Conservation (phyloP, 2,888 invertebrate genomes). For the Leucophenga montana region DNA sequence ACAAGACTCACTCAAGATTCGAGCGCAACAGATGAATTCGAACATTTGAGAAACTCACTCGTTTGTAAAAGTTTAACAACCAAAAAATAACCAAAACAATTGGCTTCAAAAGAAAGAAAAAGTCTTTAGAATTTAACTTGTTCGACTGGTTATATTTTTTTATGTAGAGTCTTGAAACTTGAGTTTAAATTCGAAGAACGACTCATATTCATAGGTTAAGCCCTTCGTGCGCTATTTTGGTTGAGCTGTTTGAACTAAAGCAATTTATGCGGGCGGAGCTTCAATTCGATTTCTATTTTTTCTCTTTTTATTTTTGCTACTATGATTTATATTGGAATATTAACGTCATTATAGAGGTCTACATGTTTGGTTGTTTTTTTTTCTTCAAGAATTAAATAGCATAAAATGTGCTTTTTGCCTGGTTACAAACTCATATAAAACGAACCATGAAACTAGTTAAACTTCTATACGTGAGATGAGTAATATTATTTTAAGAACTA, state of each 20-base stretch:
- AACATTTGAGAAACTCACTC: conserved; percentile 24
- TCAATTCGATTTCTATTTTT: conserved; percentile 28
- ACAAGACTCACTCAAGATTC: not conserved
- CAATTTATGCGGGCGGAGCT: conserved; percentile 54
- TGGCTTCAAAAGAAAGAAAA: conserved; percentile 62
- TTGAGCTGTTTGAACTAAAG: too few species aligned
- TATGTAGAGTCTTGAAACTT: conserved; percentile 17
- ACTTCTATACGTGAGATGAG: too few species aligned
- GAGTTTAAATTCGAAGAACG: too few species aligned
- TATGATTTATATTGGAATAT: conserved; percentile 61
- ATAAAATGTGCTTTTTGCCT: conserved; percentile 7
- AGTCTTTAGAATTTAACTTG: conserved; percentile 65
- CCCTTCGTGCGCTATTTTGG: too few species aligned
- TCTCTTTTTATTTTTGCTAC: conserved; percentile 54
- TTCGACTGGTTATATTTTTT: conserved; percentile 58
- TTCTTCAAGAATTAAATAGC: too few species aligned
- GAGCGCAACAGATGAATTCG: conserved; percentile 5
- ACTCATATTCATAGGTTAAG: too few species aligned
- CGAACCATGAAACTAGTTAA: conserved; percentile 48
- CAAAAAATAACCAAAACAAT: conserved; percentile 39
- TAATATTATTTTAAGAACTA: too few species aligned
- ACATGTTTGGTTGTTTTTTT: too few species aligned
- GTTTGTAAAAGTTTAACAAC: conserved; percentile 20
- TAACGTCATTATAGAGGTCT: conserved; percentile 59
- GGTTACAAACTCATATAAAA: conserved; percentile 35